phyloP scores from a whole-genome alignment of 1,140 invertebrate species.

The Thaumatotibia leucotreta region DNA sequence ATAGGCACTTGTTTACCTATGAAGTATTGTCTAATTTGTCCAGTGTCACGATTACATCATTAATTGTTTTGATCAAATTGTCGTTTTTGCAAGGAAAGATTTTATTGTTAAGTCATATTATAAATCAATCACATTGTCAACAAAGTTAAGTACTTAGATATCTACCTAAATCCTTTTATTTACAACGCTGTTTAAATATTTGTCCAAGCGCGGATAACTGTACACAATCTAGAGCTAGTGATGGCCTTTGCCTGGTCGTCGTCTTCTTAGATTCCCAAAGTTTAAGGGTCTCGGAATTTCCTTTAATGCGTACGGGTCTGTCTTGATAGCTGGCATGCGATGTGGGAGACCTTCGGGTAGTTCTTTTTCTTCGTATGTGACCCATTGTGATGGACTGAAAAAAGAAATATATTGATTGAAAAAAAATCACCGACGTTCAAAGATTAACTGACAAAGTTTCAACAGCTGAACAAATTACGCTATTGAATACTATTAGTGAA shows the following conservation, averaged over 20 bases:
- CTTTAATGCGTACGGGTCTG: constrained; percentile 61
- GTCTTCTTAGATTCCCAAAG: constrained; percentile 33
- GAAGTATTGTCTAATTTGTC: too few relatives aligned
- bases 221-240: neutral
- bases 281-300: constrained; percentile 66
- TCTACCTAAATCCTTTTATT: neutral
- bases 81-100: neutral
- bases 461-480: too few relatives aligned
- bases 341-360: constrained; percentile 41
- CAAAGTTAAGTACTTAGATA: neutral
- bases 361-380: constrained; percentile 61
- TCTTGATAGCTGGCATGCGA: constrained; percentile 51
- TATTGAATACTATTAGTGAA: too few relatives aligned
- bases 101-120: neutral
- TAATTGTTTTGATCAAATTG: neutral
- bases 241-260: constrained; percentile 39
- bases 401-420: too few relatives aligned
- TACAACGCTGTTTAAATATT: too few relatives aligned
- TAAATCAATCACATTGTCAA: neutral
- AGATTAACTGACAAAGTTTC: too few relatives aligned
- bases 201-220: neutral
- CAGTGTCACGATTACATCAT: neutral
- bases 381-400: constrained; percentile 65
- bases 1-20: too few relatives aligned
- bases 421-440: too few relatives aligned